Evolutionary conservation across 1,140 invertebrate species (phyloP).

Genomic region (Protaetia brevitarsis): DNA sequence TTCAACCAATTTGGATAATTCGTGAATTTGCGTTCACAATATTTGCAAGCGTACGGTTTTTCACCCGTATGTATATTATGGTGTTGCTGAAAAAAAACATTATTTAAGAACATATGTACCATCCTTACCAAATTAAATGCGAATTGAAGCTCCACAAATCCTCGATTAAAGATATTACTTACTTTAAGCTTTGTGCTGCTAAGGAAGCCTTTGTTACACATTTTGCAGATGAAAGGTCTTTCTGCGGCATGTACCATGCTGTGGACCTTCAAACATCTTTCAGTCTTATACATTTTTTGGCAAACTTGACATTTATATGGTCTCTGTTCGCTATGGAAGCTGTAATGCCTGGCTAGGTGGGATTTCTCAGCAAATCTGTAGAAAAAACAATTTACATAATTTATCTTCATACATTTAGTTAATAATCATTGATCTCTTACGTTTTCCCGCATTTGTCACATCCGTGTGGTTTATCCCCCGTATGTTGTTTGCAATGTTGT

Average conservation of each 20-base stretch:
- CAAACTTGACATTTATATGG: constrained; percentile 45
- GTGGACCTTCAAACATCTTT: constrained; percentile 54
- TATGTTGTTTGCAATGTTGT: constrained; percentile 64
- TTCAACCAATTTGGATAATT: constrained; percentile 59
- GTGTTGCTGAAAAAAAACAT: constrained; percentile 48
- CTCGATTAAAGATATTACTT: constrained; percentile 11
- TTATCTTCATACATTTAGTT: not conserved
- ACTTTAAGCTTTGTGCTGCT: constrained; percentile 53
- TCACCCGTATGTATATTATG: constrained; percentile 56
- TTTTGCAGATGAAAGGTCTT: constrained; percentile 51
- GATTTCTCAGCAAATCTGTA: constrained; percentile 52
- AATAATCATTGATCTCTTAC: constrained; percentile 27
- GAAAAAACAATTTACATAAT: constrained; percentile 20
- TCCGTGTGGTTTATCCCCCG: constrained; percentile 71
- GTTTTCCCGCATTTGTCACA: constrained; percentile 62
- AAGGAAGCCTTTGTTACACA: constrained; percentile 54
- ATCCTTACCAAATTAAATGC: not conserved
- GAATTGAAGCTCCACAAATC: not conserved
- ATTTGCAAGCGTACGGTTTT: constrained; percentile 55
- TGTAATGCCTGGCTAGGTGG: constrained; percentile 52
- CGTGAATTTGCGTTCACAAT: constrained; percentile 56
- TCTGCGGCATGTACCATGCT: constrained; percentile 50
- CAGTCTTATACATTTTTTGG: constrained; percentile 46
- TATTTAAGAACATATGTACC: constrained; percentile 1
- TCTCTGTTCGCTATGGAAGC: constrained; percentile 51